A percentile compares a stretch with the other conserved stretches of the same genome.
Evolutionary conservation across 1,140 invertebrate genomes (phyloP).

Genomic region (Orius insidiosus): DNA sequence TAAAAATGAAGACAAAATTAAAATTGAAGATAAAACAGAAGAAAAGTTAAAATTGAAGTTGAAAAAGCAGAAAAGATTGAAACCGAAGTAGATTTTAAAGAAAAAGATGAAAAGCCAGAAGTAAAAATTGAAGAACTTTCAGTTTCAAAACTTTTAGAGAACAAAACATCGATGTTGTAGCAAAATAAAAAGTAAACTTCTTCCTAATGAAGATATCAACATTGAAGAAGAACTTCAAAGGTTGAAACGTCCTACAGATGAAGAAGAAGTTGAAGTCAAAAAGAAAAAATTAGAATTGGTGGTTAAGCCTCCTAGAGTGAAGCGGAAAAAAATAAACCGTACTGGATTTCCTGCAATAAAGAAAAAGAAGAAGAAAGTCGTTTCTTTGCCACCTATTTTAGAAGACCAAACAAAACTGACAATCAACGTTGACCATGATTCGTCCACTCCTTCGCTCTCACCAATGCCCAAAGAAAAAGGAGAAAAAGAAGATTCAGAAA

Average conservation of each 20-base stretch:
- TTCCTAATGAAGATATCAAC: background rate
- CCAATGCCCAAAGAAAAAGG: slow-evolving; percentile 32
- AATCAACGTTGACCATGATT: slow-evolving; percentile 4
- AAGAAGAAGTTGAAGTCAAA: slow-evolving; percentile 23
- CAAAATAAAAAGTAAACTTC: slow-evolving; percentile 5
- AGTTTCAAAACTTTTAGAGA: background rate
- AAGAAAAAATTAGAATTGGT: too few species aligned
- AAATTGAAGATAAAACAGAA: slow-evolving; percentile 1
- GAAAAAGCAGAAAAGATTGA: background rate
- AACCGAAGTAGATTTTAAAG: background rate
- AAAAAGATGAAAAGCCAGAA: background rate
- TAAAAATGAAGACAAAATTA: slow-evolving; percentile 2
- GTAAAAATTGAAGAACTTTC: background rate
- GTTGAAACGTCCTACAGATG: slow-evolving; percentile 6
- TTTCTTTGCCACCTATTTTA: slow-evolving; percentile 19
- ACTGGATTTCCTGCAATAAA: slow-evolving; percentile 73
- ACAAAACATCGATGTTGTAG: slow-evolving; percentile 4
- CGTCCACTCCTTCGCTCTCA: slow-evolving; percentile 19
- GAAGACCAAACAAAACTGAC: slow-evolving; percentile 23
- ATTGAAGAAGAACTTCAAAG: slow-evolving; percentile 6
- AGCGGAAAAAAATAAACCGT: slow-evolving; percentile 54
- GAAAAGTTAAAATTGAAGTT: background rate
- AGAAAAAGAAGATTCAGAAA: slow-evolving; percentile 24
- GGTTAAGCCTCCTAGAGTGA: too few species aligned
- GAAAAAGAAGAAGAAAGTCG: slow-evolving; percentile 59